Conservation (phyloP, 92 coral and sea anemone genomes). For the Muricea muricata region DNA sequence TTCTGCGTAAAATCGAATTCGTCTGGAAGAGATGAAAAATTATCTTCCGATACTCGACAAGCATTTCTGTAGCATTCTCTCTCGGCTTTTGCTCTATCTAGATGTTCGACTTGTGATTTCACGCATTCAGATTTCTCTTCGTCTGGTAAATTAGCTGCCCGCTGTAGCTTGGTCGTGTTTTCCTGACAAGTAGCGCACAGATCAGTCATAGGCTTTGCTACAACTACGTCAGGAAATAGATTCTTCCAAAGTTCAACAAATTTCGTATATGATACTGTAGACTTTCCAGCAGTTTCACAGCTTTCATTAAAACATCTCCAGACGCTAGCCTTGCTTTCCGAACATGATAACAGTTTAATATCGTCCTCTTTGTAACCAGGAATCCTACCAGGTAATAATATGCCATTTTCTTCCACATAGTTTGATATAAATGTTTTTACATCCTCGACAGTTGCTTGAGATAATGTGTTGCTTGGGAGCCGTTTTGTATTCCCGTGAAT, state of each 20-base stretch:
- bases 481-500: slow-evolving; percentile 52
- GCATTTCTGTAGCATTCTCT: slow-evolving; percentile 34
- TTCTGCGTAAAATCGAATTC: slow-evolving; percentile 16
- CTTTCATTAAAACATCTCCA: slow-evolving; percentile 36
- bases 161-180: slow-evolving; percentile 26
- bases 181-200: slow-evolving; percentile 54
- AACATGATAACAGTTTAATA: slow-evolving; percentile 35
- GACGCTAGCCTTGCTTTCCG: slow-evolving; percentile 50
- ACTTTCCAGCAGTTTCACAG: slow-evolving; percentile 41
- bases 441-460: slow-evolving; percentile 41
- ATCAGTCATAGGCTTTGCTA: slow-evolving; percentile 45
- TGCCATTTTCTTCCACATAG: slow-evolving; percentile 61
- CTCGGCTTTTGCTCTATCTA: slow-evolving; percentile 32
- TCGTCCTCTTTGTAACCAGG: slow-evolving; percentile 64
- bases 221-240: slow-evolving; percentile 41
- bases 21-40: not conserved
- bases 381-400: slow-evolving; percentile 57
- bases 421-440: no score
- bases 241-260: slow-evolving; percentile 40
- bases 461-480: slow-evolving; percentile 48
- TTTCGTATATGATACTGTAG: slow-evolving; percentile 32
- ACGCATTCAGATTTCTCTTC: slow-evolving; percentile 22
- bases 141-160: slow-evolving; percentile 36
- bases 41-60: slow-evolving; percentile 22
- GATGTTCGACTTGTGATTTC: not conserved